Evolutionary conservation across 2,113 vertebrate genomes (phyloP).

Genomic region (Petrocephalus zakoni): DNA sequence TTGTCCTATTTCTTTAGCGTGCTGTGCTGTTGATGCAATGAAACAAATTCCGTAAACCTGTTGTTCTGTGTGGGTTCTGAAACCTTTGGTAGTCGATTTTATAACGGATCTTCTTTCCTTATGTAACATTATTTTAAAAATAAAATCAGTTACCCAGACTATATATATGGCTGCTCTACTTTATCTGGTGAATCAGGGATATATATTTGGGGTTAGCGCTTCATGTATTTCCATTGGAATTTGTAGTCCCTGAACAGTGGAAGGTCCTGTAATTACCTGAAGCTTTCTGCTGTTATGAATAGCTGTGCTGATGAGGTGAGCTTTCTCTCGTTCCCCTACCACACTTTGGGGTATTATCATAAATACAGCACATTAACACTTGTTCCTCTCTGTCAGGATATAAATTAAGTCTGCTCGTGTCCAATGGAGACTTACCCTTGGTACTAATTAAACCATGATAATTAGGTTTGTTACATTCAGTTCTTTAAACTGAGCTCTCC

Average conservation of each 20-base stretch:
- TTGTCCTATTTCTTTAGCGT: not conserved
- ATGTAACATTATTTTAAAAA: not conserved
- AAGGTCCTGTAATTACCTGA: conserved; percentile 56
- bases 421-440: conserved; percentile 98
- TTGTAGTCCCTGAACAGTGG: conserved; percentile 15
- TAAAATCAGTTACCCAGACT: not conserved
- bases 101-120: not conserved
- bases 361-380: conserved; percentile 99
- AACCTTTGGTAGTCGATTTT: not conserved
- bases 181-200: conserved; percentile 2
- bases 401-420: conserved; percentile 99
- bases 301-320: conserved; percentile 56
- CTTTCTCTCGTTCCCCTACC: conserved; percentile 56
- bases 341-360: conserved; percentile 93
- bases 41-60: not conserved
- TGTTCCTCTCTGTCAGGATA: conserved; percentile 99
- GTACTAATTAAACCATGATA: conserved; percentile 99
- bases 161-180: not conserved
- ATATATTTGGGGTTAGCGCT: not conserved
- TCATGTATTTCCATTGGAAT: conserved; percentile 21
- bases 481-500: conserved; percentile 21
- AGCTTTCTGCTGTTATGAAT: conserved; percentile 56
- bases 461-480: conserved; percentile 99
- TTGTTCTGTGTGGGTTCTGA: not conserved
- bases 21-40: not conserved